A percentile compares a stretch with the other conserved stretches of the same genome.
Conservation (phyloP, 2,113 vertebrate genomes). For the Himantopus leucocephalus region DNA sequence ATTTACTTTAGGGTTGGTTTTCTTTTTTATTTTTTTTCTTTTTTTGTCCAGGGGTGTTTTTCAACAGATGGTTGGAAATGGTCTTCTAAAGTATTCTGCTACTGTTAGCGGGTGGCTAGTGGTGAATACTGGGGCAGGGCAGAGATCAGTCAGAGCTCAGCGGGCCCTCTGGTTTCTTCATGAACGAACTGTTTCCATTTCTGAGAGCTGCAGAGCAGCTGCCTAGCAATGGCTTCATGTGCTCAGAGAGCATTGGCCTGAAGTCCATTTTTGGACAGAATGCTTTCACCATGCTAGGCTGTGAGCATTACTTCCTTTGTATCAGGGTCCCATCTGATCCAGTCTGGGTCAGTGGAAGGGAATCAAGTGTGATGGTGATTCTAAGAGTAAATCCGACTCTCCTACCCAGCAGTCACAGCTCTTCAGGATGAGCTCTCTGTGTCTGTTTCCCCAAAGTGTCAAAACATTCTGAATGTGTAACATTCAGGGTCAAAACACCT, state of each 20-base stretch:
- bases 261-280: too few species aligned
- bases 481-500: background rate
- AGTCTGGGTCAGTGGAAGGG: too few species aligned
- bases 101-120: background rate
- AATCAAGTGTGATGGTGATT: too few species aligned
- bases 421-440: background rate
- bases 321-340: too few species aligned
- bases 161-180: background rate
- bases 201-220: too few species aligned
- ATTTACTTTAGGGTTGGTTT: background rate
- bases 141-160: background rate
- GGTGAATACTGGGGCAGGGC: background rate
- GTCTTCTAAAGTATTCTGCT: background rate
- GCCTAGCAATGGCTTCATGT: too few species aligned
- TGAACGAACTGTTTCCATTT: too few species aligned
- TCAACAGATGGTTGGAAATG: background rate
- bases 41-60: background rate
- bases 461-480: background rate
- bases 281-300: too few species aligned
- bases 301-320: too few species aligned
- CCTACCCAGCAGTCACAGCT: too few species aligned
- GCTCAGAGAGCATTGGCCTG: too few species aligned
- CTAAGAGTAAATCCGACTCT: too few species aligned
- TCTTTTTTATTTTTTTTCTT: background rate
- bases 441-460: background rate